These are phyloP conservation scores for Callyntrura guangdongensis DNA, from an alignment of 2,888 invertebrate species.

Conservation along the genomic window DNA sequence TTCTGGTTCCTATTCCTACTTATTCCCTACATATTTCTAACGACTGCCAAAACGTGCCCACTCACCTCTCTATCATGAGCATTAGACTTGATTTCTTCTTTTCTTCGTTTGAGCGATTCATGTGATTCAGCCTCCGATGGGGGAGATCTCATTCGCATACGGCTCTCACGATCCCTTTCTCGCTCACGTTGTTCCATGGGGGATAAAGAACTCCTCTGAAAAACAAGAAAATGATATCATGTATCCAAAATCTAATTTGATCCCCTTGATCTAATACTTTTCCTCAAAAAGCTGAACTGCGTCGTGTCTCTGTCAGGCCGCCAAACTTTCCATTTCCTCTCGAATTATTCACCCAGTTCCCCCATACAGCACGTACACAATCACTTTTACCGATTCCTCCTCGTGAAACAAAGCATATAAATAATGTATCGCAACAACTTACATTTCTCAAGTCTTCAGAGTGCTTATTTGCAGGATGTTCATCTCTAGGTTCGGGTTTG, in stretches of 20 bases:
- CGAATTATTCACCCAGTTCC: not conserved
- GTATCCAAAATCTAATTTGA: slow-evolving; percentile 55
- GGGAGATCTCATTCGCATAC: slow-evolving; percentile 83
- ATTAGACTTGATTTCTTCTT: slow-evolving; percentile 84
- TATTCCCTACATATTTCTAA: too few relatives aligned
- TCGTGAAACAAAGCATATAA: slow-evolving; percentile 8
- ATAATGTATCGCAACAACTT: slow-evolving; percentile 60
- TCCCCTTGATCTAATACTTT: slow-evolving; percentile 51
- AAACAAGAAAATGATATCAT: slow-evolving; percentile 62
- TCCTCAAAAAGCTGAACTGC: slow-evolving; percentile 2
- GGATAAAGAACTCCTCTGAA: slow-evolving; percentile 85
- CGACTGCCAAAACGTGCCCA: not conserved
- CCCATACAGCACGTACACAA: slow-evolving; percentile 7
- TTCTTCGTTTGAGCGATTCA: slow-evolving; percentile 83
- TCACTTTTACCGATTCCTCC: not conserved
- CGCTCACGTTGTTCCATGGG: slow-evolving; percentile 85
- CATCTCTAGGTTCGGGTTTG: slow-evolving; percentile 84
- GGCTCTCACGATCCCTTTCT: slow-evolving; percentile 80
- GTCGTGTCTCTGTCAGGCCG: not conserved
- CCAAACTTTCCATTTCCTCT: not conserved
- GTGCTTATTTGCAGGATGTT: slow-evolving; percentile 82
- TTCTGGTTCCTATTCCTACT: too few relatives aligned
- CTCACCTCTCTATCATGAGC: slow-evolving; percentile 82
- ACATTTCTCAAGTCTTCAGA: slow-evolving; percentile 84
- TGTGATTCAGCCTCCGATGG: slow-evolving; percentile 83